Evolutionary conservation across 2,888 invertebrate genomes (phyloP).

Genomic region (Pristionchus mayeri): DNA sequence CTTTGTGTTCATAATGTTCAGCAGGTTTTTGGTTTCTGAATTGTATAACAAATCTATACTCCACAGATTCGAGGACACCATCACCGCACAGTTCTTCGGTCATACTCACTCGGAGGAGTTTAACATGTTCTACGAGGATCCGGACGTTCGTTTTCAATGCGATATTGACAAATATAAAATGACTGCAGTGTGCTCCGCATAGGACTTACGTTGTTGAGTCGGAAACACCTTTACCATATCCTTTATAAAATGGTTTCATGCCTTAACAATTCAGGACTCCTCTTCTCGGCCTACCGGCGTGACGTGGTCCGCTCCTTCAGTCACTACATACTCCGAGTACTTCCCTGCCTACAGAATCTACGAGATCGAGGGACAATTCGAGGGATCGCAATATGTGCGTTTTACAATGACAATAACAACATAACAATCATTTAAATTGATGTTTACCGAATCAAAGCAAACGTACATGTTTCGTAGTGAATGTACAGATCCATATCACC

Average conservation of each 20-base stretch:
- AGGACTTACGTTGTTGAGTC: too few species aligned
- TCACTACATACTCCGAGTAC: slow-evolving; percentile 84
- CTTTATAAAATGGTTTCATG: background rate
- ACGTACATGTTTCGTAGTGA: too few species aligned
- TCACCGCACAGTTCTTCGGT: slow-evolving; percentile 88
- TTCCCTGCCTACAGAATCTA: slow-evolving; percentile 96
- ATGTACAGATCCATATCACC: too few species aligned
- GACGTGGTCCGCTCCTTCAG: slow-evolving; percentile 88
- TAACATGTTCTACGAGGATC: slow-evolving; percentile 85
- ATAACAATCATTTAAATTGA: too few species aligned
- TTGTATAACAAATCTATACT: too few species aligned
- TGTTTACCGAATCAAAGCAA: too few species aligned
- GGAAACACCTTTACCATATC: too few species aligned
- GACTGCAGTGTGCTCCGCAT: too few species aligned
- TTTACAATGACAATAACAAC: too few species aligned
- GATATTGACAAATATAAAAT: too few species aligned
- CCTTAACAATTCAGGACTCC: too few species aligned
- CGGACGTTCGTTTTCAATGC: slow-evolving; percentile 74
- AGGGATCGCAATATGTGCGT: slow-evolving; percentile 65
- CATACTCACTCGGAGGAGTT: slow-evolving; percentile 95
- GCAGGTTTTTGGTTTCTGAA: background rate
- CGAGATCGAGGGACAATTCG: slow-evolving; percentile 89
- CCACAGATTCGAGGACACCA: slow-evolving; percentile 84
- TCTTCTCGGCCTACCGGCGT: slow-evolving; percentile 81
- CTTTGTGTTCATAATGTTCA: background rate